Base-by-base conservation (phyloP, 2,113 vertebrate species). In the Sialia sialis region DNA sequence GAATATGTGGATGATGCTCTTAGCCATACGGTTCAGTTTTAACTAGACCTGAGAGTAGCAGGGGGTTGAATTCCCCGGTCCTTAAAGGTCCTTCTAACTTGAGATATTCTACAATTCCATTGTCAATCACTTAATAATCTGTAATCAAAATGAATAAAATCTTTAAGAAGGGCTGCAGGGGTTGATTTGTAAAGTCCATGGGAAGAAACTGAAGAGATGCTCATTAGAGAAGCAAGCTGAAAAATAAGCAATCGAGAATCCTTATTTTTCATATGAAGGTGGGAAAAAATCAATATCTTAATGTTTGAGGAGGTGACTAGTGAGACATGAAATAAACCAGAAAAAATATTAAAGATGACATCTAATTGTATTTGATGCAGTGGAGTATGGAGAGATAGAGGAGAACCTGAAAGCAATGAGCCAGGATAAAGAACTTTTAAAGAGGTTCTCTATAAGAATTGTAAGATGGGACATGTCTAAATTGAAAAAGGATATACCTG, bases 301-400 rank as follows among this genome's bases (percentile, higher is more conserved):
- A 78, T 72, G 52, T 79, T 87, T 64, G 75, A 87, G 44, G 27
- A 91, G 38, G 63, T 64, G n/a, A 79, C 56, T 82, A 91, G 74
- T 20, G 26, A 91, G 62, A 76, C 54, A 87, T 56, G 41, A 90
- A 93, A 90, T 76, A 94, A 89, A 91, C 19, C 52, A 91, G 55
- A 54, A 83, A 76, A 55, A 87, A 69, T 73, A 91, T 60, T 93
- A 66, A 93, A 79, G 49, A 76, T 90, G 81, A 93, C 69, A 84
- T 55, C 77, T 89, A 89, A 89, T 77, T 93, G 77, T 59, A 82
- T 91, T 94, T 81, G 77, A 91, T 82, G 64, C 81, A 89, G 56
- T 30, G 27, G 60, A 67, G 34, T 56, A 87, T 26, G 48, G 39
- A 59, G 16, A 84, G n/a, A 78, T 38, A n/a, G 30, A 89, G 69